phyloP scores from a whole-genome alignment of 64 coral and sea anemone species.

The Montipora efflorescens region DNA sequence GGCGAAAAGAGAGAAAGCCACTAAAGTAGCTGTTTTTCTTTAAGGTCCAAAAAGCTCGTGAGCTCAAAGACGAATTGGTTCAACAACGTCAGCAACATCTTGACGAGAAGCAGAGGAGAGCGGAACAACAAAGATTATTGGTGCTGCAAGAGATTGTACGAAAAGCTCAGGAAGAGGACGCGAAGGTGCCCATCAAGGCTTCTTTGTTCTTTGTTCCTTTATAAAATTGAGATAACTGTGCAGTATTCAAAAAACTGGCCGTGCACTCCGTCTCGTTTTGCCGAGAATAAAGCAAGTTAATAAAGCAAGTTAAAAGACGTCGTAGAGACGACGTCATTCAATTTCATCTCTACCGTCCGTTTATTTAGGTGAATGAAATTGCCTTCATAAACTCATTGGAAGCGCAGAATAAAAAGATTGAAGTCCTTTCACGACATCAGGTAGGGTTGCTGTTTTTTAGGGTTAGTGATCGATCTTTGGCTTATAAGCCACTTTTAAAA shows the following conservation, averaged over 20 bases:
- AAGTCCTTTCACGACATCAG: constrained; percentile 97
- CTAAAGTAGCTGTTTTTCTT: background rate
- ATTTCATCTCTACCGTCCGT: background rate
- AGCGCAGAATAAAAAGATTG: constrained; percentile 99
- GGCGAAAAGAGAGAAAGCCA: background rate
- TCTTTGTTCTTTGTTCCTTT: too few relatives aligned
- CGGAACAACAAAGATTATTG: constrained; percentile 77
- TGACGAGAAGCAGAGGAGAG: constrained; percentile 87
- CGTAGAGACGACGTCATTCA: too few relatives aligned
- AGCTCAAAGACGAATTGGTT: constrained; percentile 86
- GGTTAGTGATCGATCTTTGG: too few relatives aligned
- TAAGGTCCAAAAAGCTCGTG: constrained; percentile 92
- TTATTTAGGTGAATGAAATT: constrained; percentile 96
- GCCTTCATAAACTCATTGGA: constrained; percentile 98
- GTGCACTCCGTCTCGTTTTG: too few relatives aligned
- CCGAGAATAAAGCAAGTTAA: too few relatives aligned
- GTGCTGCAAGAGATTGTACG: constrained; percentile 93
- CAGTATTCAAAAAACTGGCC: too few relatives aligned
- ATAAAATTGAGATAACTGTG: too few relatives aligned
- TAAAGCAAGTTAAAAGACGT: too few relatives aligned
- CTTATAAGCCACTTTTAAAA: too few relatives aligned
- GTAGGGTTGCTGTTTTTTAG: background rate
- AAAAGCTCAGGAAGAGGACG: constrained; percentile 96
- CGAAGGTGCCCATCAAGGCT: constrained; percentile 55
- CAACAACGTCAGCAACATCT: constrained; percentile 83